A percentile compares a stretch with the other conserved stretches of the same genome.
Evolutionary conservation across 2,113 vertebrate genomes (phyloP).

Genomic region (Corythornis vintsioides): DNA sequence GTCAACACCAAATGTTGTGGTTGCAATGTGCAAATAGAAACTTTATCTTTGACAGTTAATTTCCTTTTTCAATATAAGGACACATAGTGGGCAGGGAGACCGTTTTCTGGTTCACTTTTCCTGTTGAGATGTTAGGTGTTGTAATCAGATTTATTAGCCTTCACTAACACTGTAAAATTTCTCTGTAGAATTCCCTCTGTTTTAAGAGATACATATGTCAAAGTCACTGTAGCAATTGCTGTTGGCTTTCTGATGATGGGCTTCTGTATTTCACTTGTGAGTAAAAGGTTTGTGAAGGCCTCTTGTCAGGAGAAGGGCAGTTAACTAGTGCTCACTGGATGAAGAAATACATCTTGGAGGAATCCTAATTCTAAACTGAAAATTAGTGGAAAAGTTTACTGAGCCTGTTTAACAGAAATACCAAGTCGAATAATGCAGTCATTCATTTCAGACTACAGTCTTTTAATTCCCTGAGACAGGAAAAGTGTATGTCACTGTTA

Average conservation of each 20-base stretch:
- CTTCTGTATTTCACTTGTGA: not conserved
- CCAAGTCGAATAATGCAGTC: conserved; percentile 32
- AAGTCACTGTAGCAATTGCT: not conserved
- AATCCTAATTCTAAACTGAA: conserved; percentile 37
- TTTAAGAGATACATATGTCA: not conserved
- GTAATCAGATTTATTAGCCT: not conserved
- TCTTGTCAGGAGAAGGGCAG: not conserved
- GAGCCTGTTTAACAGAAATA: conserved; percentile 12
- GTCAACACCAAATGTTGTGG: not conserved
- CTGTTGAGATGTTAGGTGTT: not conserved
- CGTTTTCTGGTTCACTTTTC: not conserved
- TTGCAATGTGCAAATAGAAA: not conserved
- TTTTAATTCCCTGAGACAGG: conserved; percentile 41
- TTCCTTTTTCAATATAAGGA: not conserved
- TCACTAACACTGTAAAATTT: not conserved
- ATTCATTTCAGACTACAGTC: conserved; percentile 39
- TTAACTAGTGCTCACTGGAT: not conserved
- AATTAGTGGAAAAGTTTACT: conserved; percentile 56
- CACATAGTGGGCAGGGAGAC: not conserved
- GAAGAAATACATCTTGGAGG: conserved; percentile 43
- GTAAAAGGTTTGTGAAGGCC: not conserved
- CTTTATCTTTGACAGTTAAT: not conserved
- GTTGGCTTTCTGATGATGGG: not conserved
- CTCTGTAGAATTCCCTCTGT: not conserved
- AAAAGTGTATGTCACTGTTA: conserved; percentile 39